Percentiles rank a stretch among this genome's conserved stretches.
These are phyloP conservation scores for Acanthopagrus latus DNA, from an alignment of 2,797 vertebrate species.

Conservation along the genomic window DNA sequence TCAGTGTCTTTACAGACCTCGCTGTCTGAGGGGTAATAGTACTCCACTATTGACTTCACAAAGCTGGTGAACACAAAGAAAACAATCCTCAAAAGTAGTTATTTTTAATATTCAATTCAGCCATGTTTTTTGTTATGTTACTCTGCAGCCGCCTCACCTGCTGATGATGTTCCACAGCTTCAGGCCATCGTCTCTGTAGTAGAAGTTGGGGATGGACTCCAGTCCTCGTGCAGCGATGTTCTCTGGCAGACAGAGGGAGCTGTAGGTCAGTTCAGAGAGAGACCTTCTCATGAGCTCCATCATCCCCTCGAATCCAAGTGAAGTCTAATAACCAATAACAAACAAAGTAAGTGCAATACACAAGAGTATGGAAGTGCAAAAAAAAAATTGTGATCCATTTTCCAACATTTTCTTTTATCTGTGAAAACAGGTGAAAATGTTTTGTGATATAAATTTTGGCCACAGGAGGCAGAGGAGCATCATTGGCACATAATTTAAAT, in stretches of 20 bases:
- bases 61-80: neutral
- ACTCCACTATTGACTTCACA: neutral
- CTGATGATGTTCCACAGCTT: conserved; percentile 80
- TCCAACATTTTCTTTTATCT: too few species aligned
- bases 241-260: conserved; percentile 1
- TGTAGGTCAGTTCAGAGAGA: neutral
- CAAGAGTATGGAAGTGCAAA: too few species aligned
- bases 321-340: neutral
- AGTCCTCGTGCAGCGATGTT: conserved; percentile 80
- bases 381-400: too few species aligned
- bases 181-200: conserved; percentile 84
- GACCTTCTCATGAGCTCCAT: conserved; percentile 1
- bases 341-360: neutral
- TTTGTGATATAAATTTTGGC: too few species aligned
- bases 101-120: neutral
- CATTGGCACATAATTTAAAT: too few species aligned
- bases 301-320: neutral
- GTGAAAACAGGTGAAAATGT: too few species aligned
- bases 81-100: neutral
- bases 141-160: neutral
- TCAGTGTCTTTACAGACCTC: conserved; percentile 9
- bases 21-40: conserved; percentile 12
- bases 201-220: conserved; percentile 79
- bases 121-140: neutral
- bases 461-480: too few species aligned